Percentiles rank a stretch among this genome's conserved stretches.
phyloP scores from a whole-genome alignment of 2,888 invertebrate genomes.

The Apoderus coryli region DNA sequence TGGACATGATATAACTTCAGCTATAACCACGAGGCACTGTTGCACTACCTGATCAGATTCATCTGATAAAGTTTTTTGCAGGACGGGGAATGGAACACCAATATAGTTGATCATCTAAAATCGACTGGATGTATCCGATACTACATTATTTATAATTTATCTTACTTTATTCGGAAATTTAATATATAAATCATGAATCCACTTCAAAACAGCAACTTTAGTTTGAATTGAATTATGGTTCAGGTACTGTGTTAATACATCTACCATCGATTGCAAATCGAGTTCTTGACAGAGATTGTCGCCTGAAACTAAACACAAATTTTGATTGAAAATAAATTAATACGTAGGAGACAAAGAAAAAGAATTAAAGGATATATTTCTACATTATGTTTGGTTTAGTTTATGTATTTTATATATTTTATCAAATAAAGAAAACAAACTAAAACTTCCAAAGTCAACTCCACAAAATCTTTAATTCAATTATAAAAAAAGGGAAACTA shows the following conservation, averaged over 20 bases:
- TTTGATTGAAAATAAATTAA: no score
- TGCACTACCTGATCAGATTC: constrained; percentile 91
- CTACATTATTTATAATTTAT: background rate
- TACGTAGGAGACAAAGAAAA: no score
- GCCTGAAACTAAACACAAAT: no score
- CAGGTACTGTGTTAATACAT: constrained; percentile 69
- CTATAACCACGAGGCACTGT: constrained; percentile 82
- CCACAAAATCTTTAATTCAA: no score
- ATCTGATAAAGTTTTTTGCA: constrained; percentile 78
- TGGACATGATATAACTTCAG: constrained; percentile 57
- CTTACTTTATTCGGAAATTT: constrained; percentile 70
- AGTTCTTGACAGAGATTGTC: no score
- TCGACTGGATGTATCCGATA: constrained; percentile 2
- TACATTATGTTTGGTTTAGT: no score
- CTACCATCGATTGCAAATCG: constrained; percentile 65
- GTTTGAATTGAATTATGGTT: constrained; percentile 82
- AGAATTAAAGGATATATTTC: no score
- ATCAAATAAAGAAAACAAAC: no score
- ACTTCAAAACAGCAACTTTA: constrained; percentile 87
- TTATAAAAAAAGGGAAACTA: no score
- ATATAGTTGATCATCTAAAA: constrained; percentile 57
- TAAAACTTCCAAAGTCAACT: no score
- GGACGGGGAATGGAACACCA: constrained; percentile 56
- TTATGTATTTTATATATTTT: no score
- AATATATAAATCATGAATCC: constrained; percentile 87